phyloP scores from a whole-genome alignment of 1,140 invertebrate species.

The Nasonia giraulti region DNA sequence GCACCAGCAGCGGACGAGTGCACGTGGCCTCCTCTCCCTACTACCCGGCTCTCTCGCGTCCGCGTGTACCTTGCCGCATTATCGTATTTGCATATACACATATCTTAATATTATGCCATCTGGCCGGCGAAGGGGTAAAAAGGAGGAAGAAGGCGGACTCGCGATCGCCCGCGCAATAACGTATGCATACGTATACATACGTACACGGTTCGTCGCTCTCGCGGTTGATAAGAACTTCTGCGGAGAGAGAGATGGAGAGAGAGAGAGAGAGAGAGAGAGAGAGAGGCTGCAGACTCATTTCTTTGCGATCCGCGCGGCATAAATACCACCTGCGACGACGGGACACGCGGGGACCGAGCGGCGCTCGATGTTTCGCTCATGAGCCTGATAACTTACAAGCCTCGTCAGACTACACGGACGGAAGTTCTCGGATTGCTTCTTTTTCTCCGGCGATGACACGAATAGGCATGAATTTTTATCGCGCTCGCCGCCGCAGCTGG shows the following conservation, averaged over 20 bases:
- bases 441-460: not conserved
- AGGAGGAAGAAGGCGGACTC: not conserved
- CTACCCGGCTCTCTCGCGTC: not conserved
- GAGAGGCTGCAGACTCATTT: constrained; percentile 27
- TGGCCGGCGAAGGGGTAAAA: not conserved
- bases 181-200: not conserved
- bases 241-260: not conserved
- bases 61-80: constrained; percentile 52
- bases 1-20: constrained; percentile 15
- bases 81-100: constrained; percentile 61
- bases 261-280: not conserved
- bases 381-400: constrained; percentile 30
- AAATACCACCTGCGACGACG: constrained; percentile 45
- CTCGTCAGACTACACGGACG: constrained; percentile 8
- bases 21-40: not conserved
- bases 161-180: not conserved
- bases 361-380: constrained; percentile 20
- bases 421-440: not conserved
- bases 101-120: constrained; percentile 61
- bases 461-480: too few species aligned
- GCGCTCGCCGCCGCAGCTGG: not conserved
- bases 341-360: not conserved
- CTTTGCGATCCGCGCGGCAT: constrained; percentile 14
- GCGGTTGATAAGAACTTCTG: constrained; percentile 33
- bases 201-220: not conserved